Base-by-base conservation (phyloP, 2,797 vertebrate species). In the Phalloptychus januarius region DNA sequence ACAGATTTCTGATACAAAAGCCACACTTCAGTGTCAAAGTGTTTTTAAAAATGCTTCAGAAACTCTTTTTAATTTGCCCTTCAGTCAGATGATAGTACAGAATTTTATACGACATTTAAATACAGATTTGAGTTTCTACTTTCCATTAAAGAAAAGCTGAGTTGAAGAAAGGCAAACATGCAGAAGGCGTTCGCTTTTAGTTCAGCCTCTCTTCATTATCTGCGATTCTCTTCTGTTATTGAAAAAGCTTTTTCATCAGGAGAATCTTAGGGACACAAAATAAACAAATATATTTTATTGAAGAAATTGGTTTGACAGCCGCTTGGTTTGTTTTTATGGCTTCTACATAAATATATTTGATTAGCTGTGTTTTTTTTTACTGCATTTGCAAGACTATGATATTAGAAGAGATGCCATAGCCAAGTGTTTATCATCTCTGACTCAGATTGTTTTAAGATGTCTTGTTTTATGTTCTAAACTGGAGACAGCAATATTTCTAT, bases 191-290 rank as follows among this genome's bases (percentile, higher is more conserved):
- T 52, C 46, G 67, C 79, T 78, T 83, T 77, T 13, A 31, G 42
- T 83, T 18, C 25, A 52, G 45, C 65, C 20, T 63, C 44, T 54
- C 44, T 54, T 76, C 70, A 78, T 79, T 67, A 78, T 67, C 31
- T 44, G 63, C 40, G 58, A 50, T n/a, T 15, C 7, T 79, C n/a
- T 7, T 40, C 31, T 63, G 79, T 79, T 70, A 79, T 48, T 38
- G 52, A 58, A 81, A 45, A 75, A 23, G 20, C 50, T 70, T 54
- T 85, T 52, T 85, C 46, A 69, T 82, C 45, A 84, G 7, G n/a
- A 40, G 20, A 40, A 42, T 69, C 23, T 25, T 6, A 15, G 23
- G 23, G 38, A 69, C 65, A 69, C 23, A n/a, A 69, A 69, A 69
- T 42, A 25, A 69, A 40, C 40, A 33, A 33, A 18, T 63, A 36